Evolutionary conservation across 1,140 invertebrate species (phyloP), one percentile per base, ranked within the genome.

Genomic region (Drosophila nasuta): DNA sequence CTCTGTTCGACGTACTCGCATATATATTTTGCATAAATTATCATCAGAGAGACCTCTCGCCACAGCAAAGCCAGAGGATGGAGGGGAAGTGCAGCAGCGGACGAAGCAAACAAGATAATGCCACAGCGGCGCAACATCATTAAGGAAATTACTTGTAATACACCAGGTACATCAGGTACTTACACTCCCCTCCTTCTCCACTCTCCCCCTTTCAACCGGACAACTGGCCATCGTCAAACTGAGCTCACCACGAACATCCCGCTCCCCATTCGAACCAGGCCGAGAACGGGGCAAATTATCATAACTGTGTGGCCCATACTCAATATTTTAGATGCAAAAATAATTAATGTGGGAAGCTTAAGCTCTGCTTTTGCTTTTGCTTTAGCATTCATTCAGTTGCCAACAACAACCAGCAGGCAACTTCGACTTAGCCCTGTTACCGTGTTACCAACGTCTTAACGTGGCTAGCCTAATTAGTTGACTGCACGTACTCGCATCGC

Each of bases 21-120:
- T 80, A 89, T 80, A 88, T 89, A 88, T 88, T 88, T 88, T 83
- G 83, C 83, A 88, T 88, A 88, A 88, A 88, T 88, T 88, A 88
- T 88, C 75, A 88, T 72, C 64, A 66, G 68, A 66, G 68, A 65
- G 73, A 70, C 56, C 48, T 35, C 15, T 41, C 48, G 25, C 62
- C 69, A 28, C 54, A 71, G 13, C 2, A 30, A n/a, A 7, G 64
- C 20, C 13, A 54, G 63, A 52, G 45, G 20, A 28, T n/a, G 46
- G 15, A 17, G 60, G 58, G 70, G 52, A 56, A 25, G 17, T 43
- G 64, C 25, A 48, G 66, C 67, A 35, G 10, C 20, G 49, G 49
- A 4, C 17, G 49, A 17, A 41, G 63, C 85, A 88, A 88, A 88
- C 83, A 89, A 87, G 83, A 87, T 87, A 87, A 87, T 87, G 83